These are phyloP conservation scores for Drosophila littoralis DNA, from an alignment of 1,140 invertebrate genomes.

Conservation along the genomic window DNA sequence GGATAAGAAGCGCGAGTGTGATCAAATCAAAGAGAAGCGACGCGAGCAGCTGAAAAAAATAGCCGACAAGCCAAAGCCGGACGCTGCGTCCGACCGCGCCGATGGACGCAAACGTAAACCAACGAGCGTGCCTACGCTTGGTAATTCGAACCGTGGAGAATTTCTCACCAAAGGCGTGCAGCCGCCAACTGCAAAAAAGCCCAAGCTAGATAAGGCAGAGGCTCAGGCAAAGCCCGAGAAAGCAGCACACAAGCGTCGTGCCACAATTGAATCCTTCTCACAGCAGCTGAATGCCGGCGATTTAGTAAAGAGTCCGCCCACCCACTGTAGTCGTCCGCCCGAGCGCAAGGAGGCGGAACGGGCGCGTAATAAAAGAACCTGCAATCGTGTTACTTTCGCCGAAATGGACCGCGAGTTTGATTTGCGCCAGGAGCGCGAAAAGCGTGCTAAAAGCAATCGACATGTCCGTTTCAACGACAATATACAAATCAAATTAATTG, in stretches of 20 bases:
- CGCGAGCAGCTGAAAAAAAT: conserved; percentile 68
- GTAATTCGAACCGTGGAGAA: conserved; percentile 64
- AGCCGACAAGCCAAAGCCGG: conserved; percentile 16
- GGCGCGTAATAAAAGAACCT: conserved; percentile 61
- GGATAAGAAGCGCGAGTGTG: conserved; percentile 43
- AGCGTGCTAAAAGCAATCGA: conserved; percentile 15
- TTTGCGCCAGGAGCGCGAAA: not conserved
- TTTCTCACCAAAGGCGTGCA: conserved; percentile 54
- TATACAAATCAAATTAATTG: conserved; percentile 29
- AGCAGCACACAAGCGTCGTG: conserved; percentile 8
- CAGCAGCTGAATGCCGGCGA: conserved; percentile 41
- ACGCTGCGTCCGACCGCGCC: too few relatives aligned
- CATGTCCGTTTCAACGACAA: conserved; percentile 46
- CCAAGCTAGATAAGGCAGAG: conserved; percentile 16
- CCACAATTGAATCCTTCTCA: conserved; percentile 43
- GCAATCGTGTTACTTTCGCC: conserved; percentile 71
- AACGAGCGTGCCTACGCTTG: conserved; percentile 35
- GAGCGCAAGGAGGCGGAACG: conserved; percentile 50
- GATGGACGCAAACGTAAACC: conserved; percentile 30
- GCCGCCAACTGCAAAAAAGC: conserved; percentile 33
- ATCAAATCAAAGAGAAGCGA: conserved; percentile 53
- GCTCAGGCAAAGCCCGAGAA: not conserved
- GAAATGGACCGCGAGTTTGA: conserved; percentile 59
- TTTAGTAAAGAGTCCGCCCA: not conserved
- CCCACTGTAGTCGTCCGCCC: conserved; percentile 5